Base-by-base conservation (phyloP, 23 tunicate genomes). In the Halocynthia roretzi region DNA sequence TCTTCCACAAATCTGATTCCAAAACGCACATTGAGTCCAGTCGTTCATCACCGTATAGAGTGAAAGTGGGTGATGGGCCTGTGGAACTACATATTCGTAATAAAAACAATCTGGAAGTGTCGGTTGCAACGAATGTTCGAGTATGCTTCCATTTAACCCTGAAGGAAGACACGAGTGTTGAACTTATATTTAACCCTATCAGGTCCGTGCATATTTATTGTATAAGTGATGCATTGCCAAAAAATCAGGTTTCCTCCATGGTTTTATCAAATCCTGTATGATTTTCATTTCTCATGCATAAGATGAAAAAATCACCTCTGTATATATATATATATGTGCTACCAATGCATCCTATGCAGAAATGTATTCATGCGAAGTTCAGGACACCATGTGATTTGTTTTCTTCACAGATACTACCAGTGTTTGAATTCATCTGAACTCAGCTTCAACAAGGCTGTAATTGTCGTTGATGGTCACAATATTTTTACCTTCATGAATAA, bases 381-480 rank as follows among this genome's bases (percentile, higher is more conserved):
- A 18, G 19, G 10, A 63, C 9, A 65, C 31, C 22, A 10, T 65
- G 5, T 65, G 6, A 9, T 15, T 15, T 9, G 70, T 48, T 54
- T 14, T 31, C 44, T 53, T 53, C 5, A 52, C 78, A 74, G 78
- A 53, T 74, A 74, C 78, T 53, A 62, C 10, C 64, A 74, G 55
- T 44, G 54, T 14, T 53, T 21, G 15, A 54, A 54, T 54, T 22
- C 23, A 15, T 74, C 78, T 14, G 55, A 52, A 15, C 54, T 74
- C 5, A 48, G 19, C 15, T 74, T 74, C 56, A 74, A 15, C 63
- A 74, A 74, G 56, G 78, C 78, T n/a, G 51, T 52, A 53, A 72
- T 92, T 20, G 20, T 74, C 8, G 82, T 92, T 87, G 92, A 92
- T 60, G 87, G 70, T n/a, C 75, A 86, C 66, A 63, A 77, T 10